Evolutionary conservation across 2,888 invertebrate genomes (phyloP), one percentile per base, ranked within the genome.

Genomic region (Cephus rjabovi): DNA sequence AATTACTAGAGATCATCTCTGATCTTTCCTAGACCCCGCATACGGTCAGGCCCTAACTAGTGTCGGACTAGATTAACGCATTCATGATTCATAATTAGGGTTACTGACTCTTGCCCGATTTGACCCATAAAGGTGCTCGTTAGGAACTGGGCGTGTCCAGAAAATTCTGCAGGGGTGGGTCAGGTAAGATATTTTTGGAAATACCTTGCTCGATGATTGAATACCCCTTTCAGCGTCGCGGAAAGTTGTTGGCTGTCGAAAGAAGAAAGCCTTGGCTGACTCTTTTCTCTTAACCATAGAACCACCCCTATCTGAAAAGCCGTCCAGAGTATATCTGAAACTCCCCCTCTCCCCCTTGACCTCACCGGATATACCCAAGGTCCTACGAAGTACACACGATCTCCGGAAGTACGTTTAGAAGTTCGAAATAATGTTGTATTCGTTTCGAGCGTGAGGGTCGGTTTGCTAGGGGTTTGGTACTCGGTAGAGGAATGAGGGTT

Each of bases 361-460:
- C 73, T 70, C 79, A 1, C 37, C 74, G 3, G 56, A 74, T 74
- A 12, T 56, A 40, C 15, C 69, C 11, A 33, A 76, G 40, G 6
- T 40, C 6, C 15, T 40, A 40, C 15, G 15, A 15, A 40, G 40
- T 15, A 15, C 15, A 40, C 15, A 12, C 69, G 33, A n/a, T 70
- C 68, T 73, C 74, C 30, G 73, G 30, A 71, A 31, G 30, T 40
- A 76, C 76, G 71, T 71, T 77, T 81, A 80, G 74, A 83, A 83
- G 79, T 86, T 86, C 73, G 79, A 79, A 84, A 85, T 86, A 82
- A 83, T 82, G 85, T 85, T 82, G 79, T 81, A 23, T 15, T 37
- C 56, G 76, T 56, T 56, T 23, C 23, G 9, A 56, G 56, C 15
- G 23, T 9, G 9, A 23, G 56, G 23, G 23, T 56, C 15, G 56